Conservation (phyloP, 2,113 vertebrate species). For the Istiophorus platypterus region DNA sequence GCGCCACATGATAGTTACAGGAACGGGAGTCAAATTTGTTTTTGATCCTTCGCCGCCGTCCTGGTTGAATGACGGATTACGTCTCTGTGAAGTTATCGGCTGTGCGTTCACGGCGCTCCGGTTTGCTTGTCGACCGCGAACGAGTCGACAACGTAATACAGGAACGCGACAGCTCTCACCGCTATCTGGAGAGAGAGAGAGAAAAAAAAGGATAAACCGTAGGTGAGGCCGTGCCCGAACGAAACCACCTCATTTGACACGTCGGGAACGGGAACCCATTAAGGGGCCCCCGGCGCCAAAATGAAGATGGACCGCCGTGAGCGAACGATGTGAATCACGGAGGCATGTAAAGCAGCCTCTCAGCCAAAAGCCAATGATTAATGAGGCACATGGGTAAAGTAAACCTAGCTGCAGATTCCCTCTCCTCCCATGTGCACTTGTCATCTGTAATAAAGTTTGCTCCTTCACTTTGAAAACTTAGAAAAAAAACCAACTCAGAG, state of each 20-base stretch:
- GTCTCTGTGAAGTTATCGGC: too few relatives aligned
- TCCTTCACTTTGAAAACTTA: not conserved
- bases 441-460: conserved; percentile 33
- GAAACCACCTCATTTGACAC: not conserved
- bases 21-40: too few relatives aligned
- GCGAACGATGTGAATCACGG: conserved; percentile 57
- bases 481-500: not conserved
- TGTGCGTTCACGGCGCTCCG: not conserved
- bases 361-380: conserved; percentile 59
- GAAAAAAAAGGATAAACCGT: not conserved
- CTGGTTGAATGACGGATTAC: not conserved
- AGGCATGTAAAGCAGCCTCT: conserved; percentile 49
- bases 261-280: conserved; percentile 23
- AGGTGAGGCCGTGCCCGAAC: not conserved
- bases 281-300: conserved; percentile 8
- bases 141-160: not conserved
- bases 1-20: too few relatives aligned
- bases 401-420: conserved; percentile 27
- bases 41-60: too few relatives aligned
- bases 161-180: not conserved
- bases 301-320: conserved; percentile 39
- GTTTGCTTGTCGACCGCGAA: not conserved
- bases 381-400: conserved; percentile 51
- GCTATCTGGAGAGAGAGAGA: not conserved
- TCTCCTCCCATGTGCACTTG: conserved; percentile 11